Conservation (phyloP, 2,797 vertebrate species). For the Gymnoscopelus microlampas region DNA sequence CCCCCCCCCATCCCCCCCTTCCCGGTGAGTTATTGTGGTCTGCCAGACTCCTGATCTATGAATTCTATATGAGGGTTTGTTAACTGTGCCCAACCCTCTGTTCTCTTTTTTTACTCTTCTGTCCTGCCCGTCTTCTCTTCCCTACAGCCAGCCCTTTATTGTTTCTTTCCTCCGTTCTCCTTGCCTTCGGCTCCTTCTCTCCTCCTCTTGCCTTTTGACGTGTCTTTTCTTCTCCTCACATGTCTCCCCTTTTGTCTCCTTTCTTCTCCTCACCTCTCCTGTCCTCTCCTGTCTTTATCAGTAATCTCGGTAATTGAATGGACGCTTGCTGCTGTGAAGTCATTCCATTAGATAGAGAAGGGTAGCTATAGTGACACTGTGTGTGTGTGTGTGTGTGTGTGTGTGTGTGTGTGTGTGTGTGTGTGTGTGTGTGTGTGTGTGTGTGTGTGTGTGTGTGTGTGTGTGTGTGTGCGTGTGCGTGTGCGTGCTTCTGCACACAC, state of each 20-base stretch:
- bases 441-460: not conserved
- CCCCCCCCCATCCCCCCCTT: slow-evolving; percentile 44
- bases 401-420: not conserved
- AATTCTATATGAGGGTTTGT: slow-evolving; percentile 58
- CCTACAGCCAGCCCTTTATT: not conserved
- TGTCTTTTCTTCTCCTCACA: not conserved
- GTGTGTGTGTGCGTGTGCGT: not conserved
- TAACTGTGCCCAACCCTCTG: not conserved
- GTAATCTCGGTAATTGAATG: slow-evolving; percentile 43
- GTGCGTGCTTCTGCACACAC: not conserved
- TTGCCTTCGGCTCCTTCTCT: not conserved
- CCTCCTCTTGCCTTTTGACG: not conserved
- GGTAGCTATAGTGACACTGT: slow-evolving; percentile 22
- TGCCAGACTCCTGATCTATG: slow-evolving; percentile 70
- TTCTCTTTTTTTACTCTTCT: slow-evolving; percentile 13
- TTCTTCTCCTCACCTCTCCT: not conserved
- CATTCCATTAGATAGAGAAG: slow-evolving; percentile 36
- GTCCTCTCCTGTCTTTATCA: slow-evolving; percentile 13
- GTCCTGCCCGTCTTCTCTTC: not conserved
- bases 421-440: slow-evolving; percentile 15
- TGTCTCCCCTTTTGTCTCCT: not conserved
- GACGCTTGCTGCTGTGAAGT: slow-evolving; percentile 20
- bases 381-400: not conserved
- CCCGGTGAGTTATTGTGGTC: slow-evolving; percentile 63
- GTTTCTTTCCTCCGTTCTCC: not conserved